These are phyloP conservation scores for Chrysopa pallens DNA, from an alignment of 1,140 invertebrate species.

Conservation along the genomic window DNA sequence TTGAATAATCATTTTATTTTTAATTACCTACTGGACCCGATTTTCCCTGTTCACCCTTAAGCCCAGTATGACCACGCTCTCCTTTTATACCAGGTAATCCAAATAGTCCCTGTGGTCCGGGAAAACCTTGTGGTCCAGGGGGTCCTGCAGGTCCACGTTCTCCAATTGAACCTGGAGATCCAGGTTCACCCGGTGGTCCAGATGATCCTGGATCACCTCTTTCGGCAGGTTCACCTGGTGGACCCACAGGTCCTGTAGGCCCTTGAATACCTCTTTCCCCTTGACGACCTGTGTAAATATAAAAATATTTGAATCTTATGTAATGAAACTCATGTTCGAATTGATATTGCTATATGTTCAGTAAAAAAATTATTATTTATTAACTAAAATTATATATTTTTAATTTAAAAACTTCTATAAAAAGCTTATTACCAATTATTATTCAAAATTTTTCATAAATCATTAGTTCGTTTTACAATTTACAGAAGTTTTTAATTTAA, in stretches of 20 bases:
- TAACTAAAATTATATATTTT: no score
- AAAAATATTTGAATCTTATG: constrained; percentile 5
- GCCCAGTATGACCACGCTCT: constrained; percentile 44
- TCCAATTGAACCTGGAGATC: constrained; percentile 48
- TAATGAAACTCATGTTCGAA: no score
- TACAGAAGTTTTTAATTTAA: no score
- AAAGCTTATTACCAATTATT: no score
- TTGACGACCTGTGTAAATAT: constrained; percentile 27
- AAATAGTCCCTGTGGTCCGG: constrained; percentile 41
- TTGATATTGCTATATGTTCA: no score
- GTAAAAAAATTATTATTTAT: no score
- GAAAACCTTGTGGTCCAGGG: constrained; percentile 39
- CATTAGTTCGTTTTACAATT: no score
- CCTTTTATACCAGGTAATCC: constrained; percentile 55
- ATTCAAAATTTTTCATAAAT: no score
- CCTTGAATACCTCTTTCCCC: constrained; percentile 52
- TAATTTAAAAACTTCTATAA: no score
- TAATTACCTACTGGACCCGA: constrained; percentile 33
- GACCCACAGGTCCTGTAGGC: constrained; percentile 42
- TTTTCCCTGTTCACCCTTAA: constrained; percentile 55
- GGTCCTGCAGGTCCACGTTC: constrained; percentile 40
- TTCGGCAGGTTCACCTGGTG: constrained; percentile 57
- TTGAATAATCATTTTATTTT: not conserved
- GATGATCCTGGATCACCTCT: constrained; percentile 54
- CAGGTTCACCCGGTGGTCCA: constrained; percentile 50